Evolutionary conservation across 2,113 vertebrate genomes (phyloP).

Genomic region (Cyprinodon brontotheroides): DNA sequence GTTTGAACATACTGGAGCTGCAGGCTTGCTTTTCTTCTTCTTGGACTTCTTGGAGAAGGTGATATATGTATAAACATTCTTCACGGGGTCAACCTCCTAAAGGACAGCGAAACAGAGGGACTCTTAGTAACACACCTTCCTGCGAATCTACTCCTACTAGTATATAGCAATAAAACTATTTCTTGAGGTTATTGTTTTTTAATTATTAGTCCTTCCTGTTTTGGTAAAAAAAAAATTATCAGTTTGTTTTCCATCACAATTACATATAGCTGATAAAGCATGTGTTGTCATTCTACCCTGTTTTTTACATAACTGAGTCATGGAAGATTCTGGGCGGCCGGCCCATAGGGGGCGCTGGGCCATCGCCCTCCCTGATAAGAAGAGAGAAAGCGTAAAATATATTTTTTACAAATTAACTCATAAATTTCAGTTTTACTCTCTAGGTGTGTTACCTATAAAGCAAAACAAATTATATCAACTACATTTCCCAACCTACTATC

Average conservation of each 20-base stretch:
- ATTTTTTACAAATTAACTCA: too few relatives aligned
- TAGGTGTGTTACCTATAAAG: too few relatives aligned
- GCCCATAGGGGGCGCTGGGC: too few relatives aligned
- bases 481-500: too few relatives aligned
- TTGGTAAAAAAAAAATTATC: not conserved
- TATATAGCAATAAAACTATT: not conserved
- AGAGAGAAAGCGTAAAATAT: too few relatives aligned
- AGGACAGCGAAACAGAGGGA: not conserved
- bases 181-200: not conserved
- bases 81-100: not conserved
- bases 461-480: too few relatives aligned
- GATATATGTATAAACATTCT: not conserved
- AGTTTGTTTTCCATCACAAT: not conserved
- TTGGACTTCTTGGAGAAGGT: not conserved
- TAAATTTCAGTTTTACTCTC: too few relatives aligned
- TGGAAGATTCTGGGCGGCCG: not conserved
- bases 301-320: not conserved
- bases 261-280: not conserved
- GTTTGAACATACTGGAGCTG: too few relatives aligned
- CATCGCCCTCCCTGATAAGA: too few relatives aligned
- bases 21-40: not conserved
- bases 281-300: not conserved
- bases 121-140: not conserved
- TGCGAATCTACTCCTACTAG: not conserved
- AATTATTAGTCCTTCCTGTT: not conserved